These are phyloP conservation scores for Falcunculus frontatus DNA, from an alignment of 2,113 vertebrate species.

Conservation along the genomic window DNA sequence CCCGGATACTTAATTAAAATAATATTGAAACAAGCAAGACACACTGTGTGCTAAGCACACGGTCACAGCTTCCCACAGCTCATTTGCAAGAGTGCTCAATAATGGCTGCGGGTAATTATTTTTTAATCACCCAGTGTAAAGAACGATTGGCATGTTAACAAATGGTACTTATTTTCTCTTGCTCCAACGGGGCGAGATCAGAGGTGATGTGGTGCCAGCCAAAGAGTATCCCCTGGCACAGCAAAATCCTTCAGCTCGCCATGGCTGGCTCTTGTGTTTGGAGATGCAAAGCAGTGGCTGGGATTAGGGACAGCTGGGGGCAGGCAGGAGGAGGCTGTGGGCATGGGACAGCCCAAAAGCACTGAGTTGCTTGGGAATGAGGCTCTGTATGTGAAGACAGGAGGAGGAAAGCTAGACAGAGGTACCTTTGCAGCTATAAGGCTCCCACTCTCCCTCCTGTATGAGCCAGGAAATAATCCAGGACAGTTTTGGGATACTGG, in stretches of 20 bases:
- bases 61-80: conserved; percentile 58
- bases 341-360: not conserved
- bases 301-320: not conserved
- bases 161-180: conserved; percentile 54
- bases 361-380: not conserved
- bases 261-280: not conserved
- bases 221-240: not conserved
- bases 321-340: not conserved
- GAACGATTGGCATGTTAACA: conserved; percentile 57
- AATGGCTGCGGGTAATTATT: conserved; percentile 64
- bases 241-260: not conserved
- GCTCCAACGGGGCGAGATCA: not conserved
- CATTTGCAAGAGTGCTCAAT: conserved; percentile 61
- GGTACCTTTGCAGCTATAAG: not conserved
- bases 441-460: not conserved
- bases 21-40: conserved; percentile 57
- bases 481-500: not conserved
- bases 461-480: not conserved
- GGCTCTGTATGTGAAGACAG: not conserved
- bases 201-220: not conserved
- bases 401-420: not conserved
- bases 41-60: conserved; percentile 14
- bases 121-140: conserved; percentile 68
- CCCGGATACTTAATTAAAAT: conserved; percentile 67
- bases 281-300: not conserved